These are phyloP conservation scores for Rhodeus uyekii DNA, from an alignment of 2,797 vertebrate genomes.

Conservation along the genomic window DNA sequence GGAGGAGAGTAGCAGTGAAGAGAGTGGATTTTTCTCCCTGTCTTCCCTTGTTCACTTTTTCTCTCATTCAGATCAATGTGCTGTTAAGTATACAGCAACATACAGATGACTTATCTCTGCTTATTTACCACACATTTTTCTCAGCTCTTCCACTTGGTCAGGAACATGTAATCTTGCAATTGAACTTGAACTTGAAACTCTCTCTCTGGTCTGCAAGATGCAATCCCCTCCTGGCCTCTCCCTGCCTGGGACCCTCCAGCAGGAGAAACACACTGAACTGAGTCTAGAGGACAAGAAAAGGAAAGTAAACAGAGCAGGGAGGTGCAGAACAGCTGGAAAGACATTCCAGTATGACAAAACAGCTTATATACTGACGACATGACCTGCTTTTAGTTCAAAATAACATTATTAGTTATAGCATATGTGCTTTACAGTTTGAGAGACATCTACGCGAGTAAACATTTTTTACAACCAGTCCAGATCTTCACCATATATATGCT, in stretches of 20 bases:
- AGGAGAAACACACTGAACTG: slow-evolving; percentile 6
- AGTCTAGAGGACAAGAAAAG: slow-evolving; percentile 26
- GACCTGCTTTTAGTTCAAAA: background rate
- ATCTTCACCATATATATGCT: background rate
- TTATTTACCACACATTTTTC: background rate
- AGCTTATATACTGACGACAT: background rate
- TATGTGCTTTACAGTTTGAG: background rate
- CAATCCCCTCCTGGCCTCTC: slow-evolving; percentile 45
- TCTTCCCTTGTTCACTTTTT: slow-evolving; percentile 39
- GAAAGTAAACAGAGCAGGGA: slow-evolving; percentile 18
- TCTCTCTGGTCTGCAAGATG: slow-evolving; percentile 29
- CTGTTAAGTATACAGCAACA: background rate
- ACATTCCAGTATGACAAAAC: background rate
- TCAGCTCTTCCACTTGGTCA: slow-evolving; percentile 33
- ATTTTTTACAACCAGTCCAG: background rate
- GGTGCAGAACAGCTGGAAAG: background rate
- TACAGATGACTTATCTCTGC: background rate
- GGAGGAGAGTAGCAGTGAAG: slow-evolving; percentile 57
- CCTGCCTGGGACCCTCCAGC: slow-evolving; percentile 14
- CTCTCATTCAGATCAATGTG: background rate
- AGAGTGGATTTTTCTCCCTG: slow-evolving; percentile 39
- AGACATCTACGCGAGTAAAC: background rate
- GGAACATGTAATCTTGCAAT: slow-evolving; percentile 41
- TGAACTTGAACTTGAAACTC: slow-evolving; percentile 60
- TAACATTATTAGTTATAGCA: background rate